phyloP scores from a whole-genome alignment of 2,113 vertebrate species.

The Channa maculata region DNA sequence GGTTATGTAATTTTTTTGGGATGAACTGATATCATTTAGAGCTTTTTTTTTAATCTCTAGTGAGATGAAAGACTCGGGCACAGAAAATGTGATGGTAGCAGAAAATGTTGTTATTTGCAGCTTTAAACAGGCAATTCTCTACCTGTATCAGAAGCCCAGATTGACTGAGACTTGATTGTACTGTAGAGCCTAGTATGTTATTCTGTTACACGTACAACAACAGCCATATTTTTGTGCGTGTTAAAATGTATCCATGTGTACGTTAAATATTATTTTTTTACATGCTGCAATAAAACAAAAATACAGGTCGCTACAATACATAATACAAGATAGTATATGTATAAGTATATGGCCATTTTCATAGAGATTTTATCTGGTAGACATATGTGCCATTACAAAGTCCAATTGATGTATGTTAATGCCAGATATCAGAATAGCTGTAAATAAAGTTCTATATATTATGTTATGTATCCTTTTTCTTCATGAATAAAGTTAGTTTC shows the following conservation, averaged over 20 bases:
- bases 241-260: background rate
- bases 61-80: constrained; percentile 19
- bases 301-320: too few species aligned
- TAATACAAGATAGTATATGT: too few species aligned
- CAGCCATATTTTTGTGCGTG: background rate
- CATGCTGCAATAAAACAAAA: too few species aligned
- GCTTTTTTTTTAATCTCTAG: background rate
- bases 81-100: background rate
- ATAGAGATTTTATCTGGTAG: too few species aligned
- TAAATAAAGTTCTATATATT: background rate
- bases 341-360: too few species aligned
- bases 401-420: background rate
- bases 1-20: constrained; percentile 47
- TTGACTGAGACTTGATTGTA: too few species aligned
- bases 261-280: too few species aligned
- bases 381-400: background rate
- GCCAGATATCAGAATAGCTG: background rate
- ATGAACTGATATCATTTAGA: constrained; percentile 20
- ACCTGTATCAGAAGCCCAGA: background rate
- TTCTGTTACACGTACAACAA: too few species aligned
- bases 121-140: background rate
- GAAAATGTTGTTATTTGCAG: background rate
- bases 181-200: too few species aligned
- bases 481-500: too few species aligned
- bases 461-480: too few species aligned